Conservation (phyloP, 2,888 invertebrate genomes). For the Zonitis immaculata region DNA sequence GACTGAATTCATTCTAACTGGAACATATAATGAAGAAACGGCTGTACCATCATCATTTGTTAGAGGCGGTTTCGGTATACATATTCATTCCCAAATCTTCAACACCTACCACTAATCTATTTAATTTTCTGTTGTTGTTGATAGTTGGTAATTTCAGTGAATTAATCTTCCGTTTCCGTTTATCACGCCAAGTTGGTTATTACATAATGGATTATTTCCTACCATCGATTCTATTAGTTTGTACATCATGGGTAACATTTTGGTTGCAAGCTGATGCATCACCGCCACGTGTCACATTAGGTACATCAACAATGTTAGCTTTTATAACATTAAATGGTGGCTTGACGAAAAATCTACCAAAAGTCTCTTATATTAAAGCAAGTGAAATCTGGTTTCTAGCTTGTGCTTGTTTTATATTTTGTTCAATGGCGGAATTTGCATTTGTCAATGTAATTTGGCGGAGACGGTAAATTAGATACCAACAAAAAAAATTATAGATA, state of each 20-base stretch:
- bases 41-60: constrained; percentile 64
- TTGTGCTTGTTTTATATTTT: constrained; percentile 79
- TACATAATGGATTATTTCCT: constrained; percentile 86
- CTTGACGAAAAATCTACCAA: constrained; percentile 78
- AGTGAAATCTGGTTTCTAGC: constrained; percentile 88
- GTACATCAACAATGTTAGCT: constrained; percentile 80
- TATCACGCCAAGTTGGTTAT: constrained; percentile 78
- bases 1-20: constrained; percentile 72
- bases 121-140: constrained; percentile 40
- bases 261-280: constrained; percentile 85
- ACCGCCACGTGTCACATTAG: constrained; percentile 75
- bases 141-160: constrained; percentile 79
- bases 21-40: constrained; percentile 67
- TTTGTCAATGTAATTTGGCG: constrained; percentile 88
- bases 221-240: constrained; percentile 80
- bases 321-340: constrained; percentile 84
- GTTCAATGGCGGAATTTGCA: constrained; percentile 80
- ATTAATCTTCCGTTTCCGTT: constrained; percentile 70
- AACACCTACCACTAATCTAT: too few species aligned
- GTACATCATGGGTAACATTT: constrained; percentile 85
- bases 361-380: constrained; percentile 85
- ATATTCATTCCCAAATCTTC: too few species aligned
- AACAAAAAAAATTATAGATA: too few species aligned
- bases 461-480: constrained; percentile 70
- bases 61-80: constrained; percentile 65